These are phyloP conservation scores for Tetragonisca angustula DNA, from an alignment of 2,888 invertebrate species.

Conservation along the genomic window DNA sequence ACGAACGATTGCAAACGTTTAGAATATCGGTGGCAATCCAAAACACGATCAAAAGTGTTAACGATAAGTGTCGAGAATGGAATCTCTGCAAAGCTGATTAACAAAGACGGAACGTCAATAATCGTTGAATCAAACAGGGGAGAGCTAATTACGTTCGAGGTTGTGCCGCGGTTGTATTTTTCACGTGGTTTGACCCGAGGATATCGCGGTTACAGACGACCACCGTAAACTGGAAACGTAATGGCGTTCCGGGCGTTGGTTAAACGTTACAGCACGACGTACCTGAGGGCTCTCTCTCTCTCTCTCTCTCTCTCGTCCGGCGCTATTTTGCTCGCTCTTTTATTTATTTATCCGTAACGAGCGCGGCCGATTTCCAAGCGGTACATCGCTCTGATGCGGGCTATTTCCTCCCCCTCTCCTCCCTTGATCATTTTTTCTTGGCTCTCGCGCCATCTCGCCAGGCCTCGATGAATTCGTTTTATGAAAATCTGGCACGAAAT, in stretches of 20 bases:
- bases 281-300: constrained; percentile 51
- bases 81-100: no score
- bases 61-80: no score
- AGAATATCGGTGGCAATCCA: no score
- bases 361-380: constrained; percentile 46
- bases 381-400: constrained; percentile 38
- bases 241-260: constrained; percentile 46
- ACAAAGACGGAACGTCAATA: no score
- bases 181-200: constrained; percentile 39
- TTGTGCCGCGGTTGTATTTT: constrained; percentile 60
- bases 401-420: neutral
- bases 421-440: neutral
- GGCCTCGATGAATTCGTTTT: constrained; percentile 3
- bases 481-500: neutral
- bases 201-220: constrained; percentile 54
- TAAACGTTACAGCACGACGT: constrained; percentile 55
- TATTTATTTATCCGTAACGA: constrained; percentile 64
- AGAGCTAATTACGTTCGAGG: constrained; percentile 65
- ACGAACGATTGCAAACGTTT: no score
- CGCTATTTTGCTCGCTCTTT: constrained; percentile 41
- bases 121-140: constrained; percentile 55
- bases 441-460: constrained; percentile 2
- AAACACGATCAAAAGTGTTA: no score
- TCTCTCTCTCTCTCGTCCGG: no score
- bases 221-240: constrained; percentile 62